Evolutionary conservation across 2,113 vertebrate genomes (phyloP).

Genomic region (Hypomesus transpacificus): DNA sequence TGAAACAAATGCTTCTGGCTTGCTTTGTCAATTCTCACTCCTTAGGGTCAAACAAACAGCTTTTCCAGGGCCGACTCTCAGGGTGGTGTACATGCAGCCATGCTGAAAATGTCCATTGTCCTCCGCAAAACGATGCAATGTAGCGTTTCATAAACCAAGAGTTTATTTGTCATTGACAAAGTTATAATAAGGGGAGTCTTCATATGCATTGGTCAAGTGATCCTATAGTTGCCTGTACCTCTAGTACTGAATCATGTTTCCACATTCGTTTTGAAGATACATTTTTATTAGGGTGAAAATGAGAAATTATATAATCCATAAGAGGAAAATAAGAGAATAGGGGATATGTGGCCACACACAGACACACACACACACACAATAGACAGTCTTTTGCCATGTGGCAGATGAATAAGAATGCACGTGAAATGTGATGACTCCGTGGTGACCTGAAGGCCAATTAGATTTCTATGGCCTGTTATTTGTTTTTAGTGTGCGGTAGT

Average conservation of each 20-base stretch:
- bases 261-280: conserved; percentile 50
- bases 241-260: conserved; percentile 38
- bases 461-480: conserved; percentile 48
- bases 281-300: conserved; percentile 43
- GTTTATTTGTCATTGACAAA: conserved; percentile 80
- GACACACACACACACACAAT: not conserved
- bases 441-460: conserved; percentile 52
- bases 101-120: conserved; percentile 80
- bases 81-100: conserved; percentile 71
- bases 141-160: conserved; percentile 75
- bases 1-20: conserved; percentile 77
- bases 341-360: not conserved
- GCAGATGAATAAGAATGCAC: conserved; percentile 13
- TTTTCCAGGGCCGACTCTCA: conserved; percentile 72
- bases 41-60: conserved; percentile 81
- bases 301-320: not conserved
- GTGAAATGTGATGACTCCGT: conserved; percentile 35
- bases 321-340: not conserved
- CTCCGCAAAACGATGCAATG: conserved; percentile 76
- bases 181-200: conserved; percentile 74
- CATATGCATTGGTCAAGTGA: conserved; percentile 74
- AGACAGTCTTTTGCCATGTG: conserved; percentile 8
- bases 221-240: conserved; percentile 58
- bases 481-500: conserved; percentile 43
- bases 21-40: conserved; percentile 81